Conservation (phyloP, 1,140 invertebrate species). For the Gryllus bimaculatus region DNA sequence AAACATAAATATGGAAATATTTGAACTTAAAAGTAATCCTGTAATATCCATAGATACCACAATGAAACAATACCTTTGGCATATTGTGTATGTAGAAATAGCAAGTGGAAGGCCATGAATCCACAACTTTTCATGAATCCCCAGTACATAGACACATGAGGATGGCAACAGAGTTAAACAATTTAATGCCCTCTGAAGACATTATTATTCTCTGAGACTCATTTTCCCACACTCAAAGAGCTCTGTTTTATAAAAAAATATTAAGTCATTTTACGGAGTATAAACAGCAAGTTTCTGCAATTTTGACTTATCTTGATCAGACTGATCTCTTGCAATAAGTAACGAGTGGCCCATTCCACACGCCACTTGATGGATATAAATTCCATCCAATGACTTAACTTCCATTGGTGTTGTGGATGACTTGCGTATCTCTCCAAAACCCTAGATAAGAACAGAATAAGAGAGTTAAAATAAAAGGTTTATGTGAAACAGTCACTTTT, state of each 20-base stretch:
- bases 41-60: too few species aligned
- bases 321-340: conserved; percentile 54
- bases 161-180: too few species aligned
- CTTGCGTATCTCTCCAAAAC: conserved; percentile 79
- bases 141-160: too few species aligned
- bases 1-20: too few species aligned
- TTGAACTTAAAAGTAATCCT: too few species aligned
- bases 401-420: conserved; percentile 83
- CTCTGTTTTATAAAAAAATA: neutral
- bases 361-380: conserved; percentile 68
- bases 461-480: neutral
- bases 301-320: conserved; percentile 53
- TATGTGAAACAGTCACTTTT: neutral
- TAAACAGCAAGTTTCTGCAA: conserved; percentile 51
- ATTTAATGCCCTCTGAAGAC: too few species aligned
- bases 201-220: too few species aligned
- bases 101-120: too few species aligned
- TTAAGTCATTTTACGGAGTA: conserved; percentile 32
- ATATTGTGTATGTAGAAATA: too few species aligned
- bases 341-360: conserved; percentile 80
- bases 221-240: neutral
- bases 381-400: conserved; percentile 69
- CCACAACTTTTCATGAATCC: too few species aligned
- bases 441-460: conserved; percentile 40
- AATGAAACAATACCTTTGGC: too few species aligned